phyloP scores from a whole-genome alignment of 2,888 invertebrate genomes.

The Teleogryllus oceanicus region DNA sequence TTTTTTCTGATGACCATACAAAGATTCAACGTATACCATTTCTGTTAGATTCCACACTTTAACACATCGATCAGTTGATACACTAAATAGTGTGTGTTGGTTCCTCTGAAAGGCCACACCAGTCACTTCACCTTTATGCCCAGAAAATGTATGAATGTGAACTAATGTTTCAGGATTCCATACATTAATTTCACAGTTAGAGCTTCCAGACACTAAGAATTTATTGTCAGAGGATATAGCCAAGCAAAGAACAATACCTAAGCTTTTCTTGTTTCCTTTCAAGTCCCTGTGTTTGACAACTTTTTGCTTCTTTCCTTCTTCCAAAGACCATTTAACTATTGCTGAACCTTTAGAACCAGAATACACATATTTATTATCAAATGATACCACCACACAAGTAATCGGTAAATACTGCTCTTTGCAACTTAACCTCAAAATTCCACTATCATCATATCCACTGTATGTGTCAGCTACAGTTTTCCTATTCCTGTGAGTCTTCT shows the following conservation, averaged over 20 bases:
- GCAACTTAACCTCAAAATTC: conserved; percentile 59
- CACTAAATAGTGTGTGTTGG: conserved; percentile 76
- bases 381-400: conserved; percentile 75
- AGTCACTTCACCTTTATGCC: conserved; percentile 69
- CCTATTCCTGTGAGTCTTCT: conserved; percentile 76
- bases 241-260: conserved; percentile 57
- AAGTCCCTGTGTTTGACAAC: conserved; percentile 43
- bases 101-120: conserved; percentile 81
- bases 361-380: conserved; percentile 68
- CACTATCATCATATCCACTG: conserved; percentile 45
- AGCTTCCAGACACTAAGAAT: conserved; percentile 73
- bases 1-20: conserved; percentile 88
- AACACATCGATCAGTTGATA: conserved; percentile 49
- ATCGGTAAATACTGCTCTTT: conserved; percentile 75
- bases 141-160: conserved; percentile 74
- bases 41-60: conserved; percentile 85
- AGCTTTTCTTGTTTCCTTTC: conserved; percentile 28
- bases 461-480: conserved; percentile 68
- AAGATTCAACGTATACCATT: conserved; percentile 91
- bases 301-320: conserved; percentile 59
- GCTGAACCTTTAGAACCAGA: conserved; percentile 85
- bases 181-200: conserved; percentile 68
- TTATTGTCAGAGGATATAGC: conserved; percentile 76
- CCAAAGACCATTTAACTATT: conserved; percentile 76
- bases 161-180: conserved; percentile 78